Evolutionary conservation across 2,888 invertebrate species (phyloP), one percentile per base, ranked within the genome.

Genomic region (Acheta domesticus): DNA sequence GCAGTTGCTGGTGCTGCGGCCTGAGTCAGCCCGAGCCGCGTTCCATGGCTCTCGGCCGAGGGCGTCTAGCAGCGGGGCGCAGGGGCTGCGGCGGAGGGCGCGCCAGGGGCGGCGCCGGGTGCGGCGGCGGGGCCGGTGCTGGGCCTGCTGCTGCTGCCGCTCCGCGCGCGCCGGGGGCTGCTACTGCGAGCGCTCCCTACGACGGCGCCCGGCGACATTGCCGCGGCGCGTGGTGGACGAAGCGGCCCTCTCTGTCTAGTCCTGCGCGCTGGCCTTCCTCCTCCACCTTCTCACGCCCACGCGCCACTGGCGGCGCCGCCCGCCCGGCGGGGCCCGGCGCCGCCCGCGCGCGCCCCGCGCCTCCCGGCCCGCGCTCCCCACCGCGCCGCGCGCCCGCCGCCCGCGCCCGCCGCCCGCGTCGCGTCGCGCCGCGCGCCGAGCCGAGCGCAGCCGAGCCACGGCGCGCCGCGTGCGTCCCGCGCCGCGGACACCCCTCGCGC

Each of bases 41-140:
- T n/a, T 75, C 14, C 75, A 75, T 36, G 75, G 16, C 20, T 36
- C 21, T 21, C 75, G 21, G 75, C 21, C 16, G 75, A 23, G 23
- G 75, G 23, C 75, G 75, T 12, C 21, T 21, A 20, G n/a, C 74
- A n/a, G 75, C 75, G 62, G n/a, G 62, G 62, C 62, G 62, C 62
- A 3, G 62, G 62, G 16, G 62, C n/a, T 62, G 62, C 62, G 62
- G 62, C 62, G 62, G 62, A 62, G 62, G 62, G n/a, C 62, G 62
- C 62, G 62, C 62, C 62, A 4, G n/a, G 14, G 14, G 62, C 62
- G 62, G 62, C 62, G 62, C 62, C 62, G 3, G 36, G n/a, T 16
- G 62, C 14, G 62, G 62, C 14, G 62, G 62, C 62, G 8, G 36
- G 36, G 36, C 36, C 36, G 36, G 36, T 36, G 36, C 36, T 36